phyloP scores from a whole-genome alignment of 2,888 invertebrate species.

The Toxonevra muliebris region DNA sequence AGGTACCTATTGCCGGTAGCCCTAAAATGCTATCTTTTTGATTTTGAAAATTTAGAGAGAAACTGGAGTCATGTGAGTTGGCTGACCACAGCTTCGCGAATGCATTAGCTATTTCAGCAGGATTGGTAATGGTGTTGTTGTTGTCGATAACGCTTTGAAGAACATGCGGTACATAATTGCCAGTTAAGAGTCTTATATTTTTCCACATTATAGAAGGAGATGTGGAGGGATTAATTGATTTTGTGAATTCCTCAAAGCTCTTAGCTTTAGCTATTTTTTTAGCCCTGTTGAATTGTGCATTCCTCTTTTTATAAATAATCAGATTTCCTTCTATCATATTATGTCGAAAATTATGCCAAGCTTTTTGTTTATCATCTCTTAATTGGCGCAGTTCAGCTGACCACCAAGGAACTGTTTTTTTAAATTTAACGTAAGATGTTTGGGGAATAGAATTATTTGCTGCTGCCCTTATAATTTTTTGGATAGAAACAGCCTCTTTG shows the following conservation, averaged over 20 bases:
- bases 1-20: too few species aligned
- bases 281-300: background rate
- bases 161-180: too few species aligned
- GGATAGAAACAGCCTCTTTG: background rate
- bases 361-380: background rate
- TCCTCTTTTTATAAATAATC: background rate
- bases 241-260: background rate
- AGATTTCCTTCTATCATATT: slow-evolving; percentile 2
- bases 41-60: too few species aligned
- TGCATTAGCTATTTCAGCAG: too few species aligned
- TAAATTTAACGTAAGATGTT: background rate
- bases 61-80: too few species aligned
- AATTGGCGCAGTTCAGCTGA: background rate
- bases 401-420: slow-evolving; percentile 10
- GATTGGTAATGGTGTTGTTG: too few species aligned
- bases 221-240: background rate
- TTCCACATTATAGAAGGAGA: slow-evolving; percentile 7
- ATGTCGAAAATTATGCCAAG: slow-evolving; percentile 2
- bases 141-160: too few species aligned
- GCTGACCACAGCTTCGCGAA: too few species aligned
- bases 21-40: too few species aligned
- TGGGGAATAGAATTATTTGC: slow-evolving; percentile 1
- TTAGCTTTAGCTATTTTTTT: background rate
- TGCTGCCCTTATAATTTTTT: background rate
- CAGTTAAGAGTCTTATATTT: slow-evolving; percentile 7